Conservation (phyloP, 2,797 vertebrate species). For the Erethizon dorsatum region DNA sequence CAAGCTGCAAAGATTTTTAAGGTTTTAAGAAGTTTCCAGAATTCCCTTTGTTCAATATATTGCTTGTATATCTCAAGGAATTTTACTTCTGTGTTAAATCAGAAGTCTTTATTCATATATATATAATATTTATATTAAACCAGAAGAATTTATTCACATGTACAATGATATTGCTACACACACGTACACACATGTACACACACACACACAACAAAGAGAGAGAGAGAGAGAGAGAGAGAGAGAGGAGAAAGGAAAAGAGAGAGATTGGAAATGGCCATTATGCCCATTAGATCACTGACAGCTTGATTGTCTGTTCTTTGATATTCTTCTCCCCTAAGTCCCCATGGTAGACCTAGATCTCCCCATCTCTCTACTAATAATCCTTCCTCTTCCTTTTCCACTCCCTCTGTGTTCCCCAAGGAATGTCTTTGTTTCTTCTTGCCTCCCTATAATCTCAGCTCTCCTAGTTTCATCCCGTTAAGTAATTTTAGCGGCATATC, state of each 20-base stretch:
- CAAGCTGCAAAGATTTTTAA: neutral
- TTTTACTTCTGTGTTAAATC: conserved; percentile 65
- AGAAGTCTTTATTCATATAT: neutral
- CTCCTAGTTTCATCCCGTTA: neutral
- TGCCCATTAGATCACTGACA: neutral
- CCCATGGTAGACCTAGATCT: neutral
- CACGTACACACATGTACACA: neutral
- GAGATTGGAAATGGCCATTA: neutral
- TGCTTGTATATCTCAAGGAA: conserved; percentile 8
- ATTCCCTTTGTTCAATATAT: conserved; percentile 69
- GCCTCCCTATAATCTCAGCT: neutral
- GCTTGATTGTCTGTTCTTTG: neutral
- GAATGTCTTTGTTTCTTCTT: neutral
- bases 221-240: neutral
- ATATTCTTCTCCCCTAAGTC: neutral
- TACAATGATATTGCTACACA: neutral
- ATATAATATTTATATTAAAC: conserved; percentile 40
- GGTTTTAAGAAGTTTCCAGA: conserved; percentile 77
- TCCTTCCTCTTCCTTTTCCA: neutral
- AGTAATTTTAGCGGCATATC: neutral
- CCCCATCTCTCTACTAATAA: neutral
- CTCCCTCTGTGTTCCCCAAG: neutral
- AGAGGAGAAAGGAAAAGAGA: neutral
- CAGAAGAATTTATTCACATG: neutral
- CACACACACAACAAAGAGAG: neutral